phyloP scores from a whole-genome alignment of 1,140 invertebrate genomes.

The Eumeta japonica region DNA sequence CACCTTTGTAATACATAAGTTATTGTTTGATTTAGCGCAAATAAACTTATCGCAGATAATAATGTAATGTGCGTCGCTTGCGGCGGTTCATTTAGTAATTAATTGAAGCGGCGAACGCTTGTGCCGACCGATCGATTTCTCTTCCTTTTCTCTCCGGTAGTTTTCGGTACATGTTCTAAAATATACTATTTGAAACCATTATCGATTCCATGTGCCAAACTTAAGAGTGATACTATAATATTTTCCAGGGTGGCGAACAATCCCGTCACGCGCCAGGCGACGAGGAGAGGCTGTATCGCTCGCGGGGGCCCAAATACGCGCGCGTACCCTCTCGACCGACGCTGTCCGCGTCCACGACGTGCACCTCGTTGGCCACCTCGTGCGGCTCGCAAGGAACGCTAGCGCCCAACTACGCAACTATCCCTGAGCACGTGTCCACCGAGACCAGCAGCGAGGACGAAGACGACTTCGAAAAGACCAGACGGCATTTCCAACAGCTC shows the following conservation, averaged over 20 bases:
- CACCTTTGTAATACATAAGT: too few species aligned
- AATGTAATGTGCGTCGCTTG: too few species aligned
- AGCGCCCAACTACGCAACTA: slow-evolving; percentile 55
- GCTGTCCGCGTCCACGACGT: slow-evolving; percentile 52
- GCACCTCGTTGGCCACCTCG: slow-evolving; percentile 56
- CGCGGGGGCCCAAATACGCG: slow-evolving; percentile 44
- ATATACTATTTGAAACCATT: too few species aligned
- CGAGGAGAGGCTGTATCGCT: slow-evolving; percentile 38
- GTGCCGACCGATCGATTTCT: too few species aligned
- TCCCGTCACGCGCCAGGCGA: slow-evolving; percentile 34
- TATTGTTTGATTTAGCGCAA: too few species aligned
- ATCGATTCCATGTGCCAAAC: too few species aligned
- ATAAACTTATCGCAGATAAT: too few species aligned
- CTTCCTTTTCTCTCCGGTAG: too few species aligned
- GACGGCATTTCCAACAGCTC: slow-evolving; percentile 50
- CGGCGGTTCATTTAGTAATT: too few species aligned
- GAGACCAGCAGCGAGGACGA: slow-evolving; percentile 49
- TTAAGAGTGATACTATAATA: too few species aligned
- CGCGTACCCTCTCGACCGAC: slow-evolving; percentile 48
- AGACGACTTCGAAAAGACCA: slow-evolving; percentile 47
- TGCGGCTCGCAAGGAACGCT: slow-evolving; percentile 61
- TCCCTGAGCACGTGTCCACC: slow-evolving; percentile 40
- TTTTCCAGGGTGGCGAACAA: slow-evolving; percentile 43
- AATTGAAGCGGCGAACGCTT: too few species aligned
- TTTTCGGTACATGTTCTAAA: too few species aligned